A percentile compares a stretch with the other conserved stretches of the same genome.
Evolutionary conservation across 2,113 vertebrate genomes (phyloP).

Genomic region (Campylomormyrus numenius): DNA sequence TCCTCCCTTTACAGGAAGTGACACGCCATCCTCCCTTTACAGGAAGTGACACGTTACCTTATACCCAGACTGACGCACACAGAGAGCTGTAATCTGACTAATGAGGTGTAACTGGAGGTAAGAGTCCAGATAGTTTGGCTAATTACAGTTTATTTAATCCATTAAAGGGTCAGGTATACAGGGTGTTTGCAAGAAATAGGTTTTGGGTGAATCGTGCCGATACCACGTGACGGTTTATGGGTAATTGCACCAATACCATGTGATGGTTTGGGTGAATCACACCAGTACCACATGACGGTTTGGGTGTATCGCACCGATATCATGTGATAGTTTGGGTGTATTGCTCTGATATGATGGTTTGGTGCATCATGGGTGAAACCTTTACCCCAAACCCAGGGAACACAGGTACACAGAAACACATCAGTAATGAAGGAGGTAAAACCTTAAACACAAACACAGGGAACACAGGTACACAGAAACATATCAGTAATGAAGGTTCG

Average conservation of each 20-base stretch:
- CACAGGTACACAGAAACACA: no score
- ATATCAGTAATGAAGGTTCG: not conserved
- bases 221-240: not conserved
- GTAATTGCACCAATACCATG: not conserved
- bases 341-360: not conserved
- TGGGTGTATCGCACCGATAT: not conserved
- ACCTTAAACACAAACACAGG: no score
- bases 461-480: no score
- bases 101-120: conserved; percentile 45
- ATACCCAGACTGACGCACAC: not conserved
- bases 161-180: conserved; percentile 56
- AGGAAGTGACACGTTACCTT: not conserved
- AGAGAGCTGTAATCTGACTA: conserved; percentile 42
- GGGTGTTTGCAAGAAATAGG: conserved; percentile 44
- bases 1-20: not conserved
- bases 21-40: not conserved
- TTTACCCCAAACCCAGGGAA: no score
- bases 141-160: conserved; percentile 51
- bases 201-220: not conserved
- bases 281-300: not conserved
- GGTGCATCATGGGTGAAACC: not conserved
- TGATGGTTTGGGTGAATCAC: no score
- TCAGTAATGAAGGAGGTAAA: no score
- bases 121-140: conserved; percentile 28
- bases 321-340: not conserved